phyloP scores from a whole-genome alignment of 2,113 vertebrate genomes.

The Tychaedon coryphoeus region DNA sequence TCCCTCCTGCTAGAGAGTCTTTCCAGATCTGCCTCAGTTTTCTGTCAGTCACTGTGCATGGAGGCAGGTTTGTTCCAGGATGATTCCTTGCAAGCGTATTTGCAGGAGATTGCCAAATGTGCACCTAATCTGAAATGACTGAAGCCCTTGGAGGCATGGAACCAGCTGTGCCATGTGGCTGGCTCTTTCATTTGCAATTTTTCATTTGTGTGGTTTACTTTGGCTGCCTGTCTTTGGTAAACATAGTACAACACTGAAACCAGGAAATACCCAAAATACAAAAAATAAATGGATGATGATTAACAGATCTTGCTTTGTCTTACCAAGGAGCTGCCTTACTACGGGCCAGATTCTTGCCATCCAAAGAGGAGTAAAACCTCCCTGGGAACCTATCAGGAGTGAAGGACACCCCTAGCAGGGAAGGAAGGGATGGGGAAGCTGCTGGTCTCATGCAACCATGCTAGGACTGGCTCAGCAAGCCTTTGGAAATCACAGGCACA shows the following conservation, averaged over 20 bases:
- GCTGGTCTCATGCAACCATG: accelerated
- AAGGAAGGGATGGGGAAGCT: background rate
- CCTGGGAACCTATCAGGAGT: accelerated
- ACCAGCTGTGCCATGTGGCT: background rate
- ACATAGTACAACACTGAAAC: background rate
- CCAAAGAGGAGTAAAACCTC: background rate
- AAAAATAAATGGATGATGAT: background rate
- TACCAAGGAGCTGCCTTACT: background rate
- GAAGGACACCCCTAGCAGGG: background rate
- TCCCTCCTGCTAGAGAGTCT: background rate
- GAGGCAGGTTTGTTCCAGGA: background rate
- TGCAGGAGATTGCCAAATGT: background rate
- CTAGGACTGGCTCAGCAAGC: background rate
- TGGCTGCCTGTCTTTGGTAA: background rate
- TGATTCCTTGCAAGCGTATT: background rate
- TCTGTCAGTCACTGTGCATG: background rate
- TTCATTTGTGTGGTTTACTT: background rate
- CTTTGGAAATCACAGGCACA: background rate
- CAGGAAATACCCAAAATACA: background rate
- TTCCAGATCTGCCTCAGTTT: constrained; percentile 22
- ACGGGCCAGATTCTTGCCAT: background rate
- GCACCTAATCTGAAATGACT: background rate
- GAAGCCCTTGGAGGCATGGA: background rate
- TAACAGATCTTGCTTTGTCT: background rate
- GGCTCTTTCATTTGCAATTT: background rate